These are phyloP conservation scores for Mus spretus DNA, from an alignment of 2,797 vertebrate species.

Conservation along the genomic window DNA sequence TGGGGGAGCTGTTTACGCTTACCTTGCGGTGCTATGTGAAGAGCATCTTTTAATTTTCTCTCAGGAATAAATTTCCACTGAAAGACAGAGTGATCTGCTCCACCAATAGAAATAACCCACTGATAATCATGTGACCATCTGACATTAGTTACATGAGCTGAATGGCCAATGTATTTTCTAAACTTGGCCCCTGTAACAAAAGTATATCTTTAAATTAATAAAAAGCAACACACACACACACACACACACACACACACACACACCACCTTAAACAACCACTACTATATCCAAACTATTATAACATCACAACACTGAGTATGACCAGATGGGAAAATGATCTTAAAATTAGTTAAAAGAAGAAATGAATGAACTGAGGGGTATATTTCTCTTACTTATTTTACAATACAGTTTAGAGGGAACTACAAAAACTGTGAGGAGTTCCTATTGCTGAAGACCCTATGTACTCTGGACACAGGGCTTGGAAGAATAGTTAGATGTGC, in stretches of 20 bases:
- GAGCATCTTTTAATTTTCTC: slow-evolving; percentile 96
- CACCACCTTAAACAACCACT: slow-evolving; percentile 24
- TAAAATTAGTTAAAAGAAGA: slow-evolving; percentile 24
- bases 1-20: slow-evolving; percentile 41
- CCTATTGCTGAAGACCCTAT: neutral
- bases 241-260: slow-evolving; percentile 70
- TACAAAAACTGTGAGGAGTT: neutral
- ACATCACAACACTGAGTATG: slow-evolving; percentile 11
- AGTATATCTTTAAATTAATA: slow-evolving; percentile 75
- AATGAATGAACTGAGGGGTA: neutral
- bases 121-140: slow-evolving; percentile 99
- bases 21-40: slow-evolving; percentile 98
- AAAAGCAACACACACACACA: slow-evolving; percentile 64
- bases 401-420: slow-evolving; percentile 1
- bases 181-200: slow-evolving; percentile 96
- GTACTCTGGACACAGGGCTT: neutral
- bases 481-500: neutral
- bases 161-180: slow-evolving; percentile 99
- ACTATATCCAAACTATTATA: neutral
- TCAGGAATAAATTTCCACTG: slow-evolving; percentile 99
- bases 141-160: slow-evolving; percentile 97
- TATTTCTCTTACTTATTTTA: slow-evolving; percentile 20
- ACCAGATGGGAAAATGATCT: slow-evolving; percentile 50
- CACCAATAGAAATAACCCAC: slow-evolving; percentile 99
- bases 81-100: slow-evolving; percentile 99